Evolutionary conservation across 2,113 vertebrate genomes (phyloP), one percentile per base, ranked within the genome.

Genomic region (Oncorhynchus gorbuscha): DNA sequence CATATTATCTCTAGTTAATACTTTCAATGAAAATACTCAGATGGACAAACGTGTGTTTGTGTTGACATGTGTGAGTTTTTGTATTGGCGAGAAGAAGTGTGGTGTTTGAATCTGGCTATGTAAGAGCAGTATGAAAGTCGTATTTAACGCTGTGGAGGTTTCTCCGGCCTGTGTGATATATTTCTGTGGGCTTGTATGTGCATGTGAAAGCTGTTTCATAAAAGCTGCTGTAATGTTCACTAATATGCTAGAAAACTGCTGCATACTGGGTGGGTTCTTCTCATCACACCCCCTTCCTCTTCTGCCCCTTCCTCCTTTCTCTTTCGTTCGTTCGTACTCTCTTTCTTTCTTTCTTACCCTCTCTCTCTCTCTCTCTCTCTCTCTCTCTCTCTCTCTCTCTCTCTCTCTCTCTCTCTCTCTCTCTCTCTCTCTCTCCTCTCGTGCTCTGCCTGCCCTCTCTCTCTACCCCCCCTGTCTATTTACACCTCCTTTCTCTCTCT

Each of bases 191-290:
- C 32, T 22, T 51, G 68, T 62, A 20, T 16, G 71, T 81, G 79
- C 79, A 82, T 79, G 81, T 82, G n/a, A 69, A 18, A 11, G 2
- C 16, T 20, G 32, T 65, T 77, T 77, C 67, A 73, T 45, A 30
- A 80, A 67, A n/a, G 76, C 75, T 51, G 30, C 74, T 76, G 71
- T 75, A 73, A 85, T 83, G 79, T 75, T 87, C 73, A 73, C 14
- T 81, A 76, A 87, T 81, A 78, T 86, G 86, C 85, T 79, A 77
- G 77, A 76, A 72, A 78, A 62, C 78, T 69, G 72, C 59, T 74
- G 26, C 45, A 64, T 4, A 6, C 45, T 49, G 26, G 13, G 26
- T 24, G 13, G 26, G 12, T 30, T 58, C 71, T 72, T 26, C 26
- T 51, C 30, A 49, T 55, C 71, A 58, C 71, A 3, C 39, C n/a